Evolutionary conservation across 92 coral and sea anemone species (phyloP).

Genomic region (Metridium senile): DNA sequence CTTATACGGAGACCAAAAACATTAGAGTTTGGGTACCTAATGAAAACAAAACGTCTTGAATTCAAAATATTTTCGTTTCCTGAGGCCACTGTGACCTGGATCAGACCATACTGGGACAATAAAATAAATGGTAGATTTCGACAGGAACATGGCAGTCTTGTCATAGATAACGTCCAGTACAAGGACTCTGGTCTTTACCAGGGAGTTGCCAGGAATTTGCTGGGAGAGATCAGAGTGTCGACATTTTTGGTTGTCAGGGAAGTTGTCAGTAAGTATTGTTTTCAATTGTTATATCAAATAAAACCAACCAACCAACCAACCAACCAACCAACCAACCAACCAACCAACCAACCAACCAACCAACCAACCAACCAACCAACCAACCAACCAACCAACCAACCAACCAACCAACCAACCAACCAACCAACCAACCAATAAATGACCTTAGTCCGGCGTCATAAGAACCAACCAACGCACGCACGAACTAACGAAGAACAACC

Average conservation of each 20-base stretch:
- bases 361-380: background rate
- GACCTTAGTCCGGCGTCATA: too few relatives aligned
- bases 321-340: background rate
- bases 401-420: background rate
- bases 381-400: background rate
- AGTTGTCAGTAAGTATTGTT: background rate
- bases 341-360: background rate
- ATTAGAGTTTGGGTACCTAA: conserved; percentile 24
- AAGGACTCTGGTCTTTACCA: conserved; percentile 27
- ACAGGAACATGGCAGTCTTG: conserved; percentile 12
- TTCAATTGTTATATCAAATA: background rate
- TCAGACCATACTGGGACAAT: conserved; percentile 2
- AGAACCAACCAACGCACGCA: background rate
- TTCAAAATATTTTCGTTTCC: conserved; percentile 17
- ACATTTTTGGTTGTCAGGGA: conserved; percentile 26
- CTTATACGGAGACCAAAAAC: conserved; percentile 4
- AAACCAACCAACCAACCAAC: background rate
- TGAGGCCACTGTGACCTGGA: conserved; percentile 9
- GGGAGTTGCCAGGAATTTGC: conserved; percentile 26
- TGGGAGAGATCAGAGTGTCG: conserved; percentile 18
- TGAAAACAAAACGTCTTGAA: conserved; percentile 1
- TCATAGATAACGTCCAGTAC: conserved; percentile 17
- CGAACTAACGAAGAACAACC: background rate
- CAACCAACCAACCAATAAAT: too few relatives aligned
- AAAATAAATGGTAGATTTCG: conserved; percentile 1